Percentiles rank a stretch among this genome's conserved stretches.
These are phyloP conservation scores for Brachypodius melanocephalos DNA, from an alignment of 2,113 vertebrate species.

Conservation along the genomic window DNA sequence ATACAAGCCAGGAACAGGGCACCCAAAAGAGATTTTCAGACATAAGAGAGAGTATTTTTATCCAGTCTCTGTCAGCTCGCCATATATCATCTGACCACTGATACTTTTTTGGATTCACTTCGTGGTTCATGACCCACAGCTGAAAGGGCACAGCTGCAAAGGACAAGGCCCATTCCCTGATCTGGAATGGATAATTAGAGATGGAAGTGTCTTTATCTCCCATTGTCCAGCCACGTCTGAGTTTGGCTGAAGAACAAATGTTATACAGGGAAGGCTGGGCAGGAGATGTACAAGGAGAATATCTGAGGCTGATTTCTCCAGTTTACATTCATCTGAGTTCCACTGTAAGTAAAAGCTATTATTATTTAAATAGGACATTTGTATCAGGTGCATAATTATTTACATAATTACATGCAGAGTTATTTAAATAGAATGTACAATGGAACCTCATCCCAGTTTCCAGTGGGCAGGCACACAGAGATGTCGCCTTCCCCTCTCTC, in stretches of 20 bases:
- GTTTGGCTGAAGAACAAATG: not conserved
- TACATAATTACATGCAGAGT: not conserved
- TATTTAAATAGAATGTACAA: not conserved
- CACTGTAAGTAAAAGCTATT: not conserved
- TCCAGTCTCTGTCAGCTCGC: not conserved
- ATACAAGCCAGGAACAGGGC: not conserved
- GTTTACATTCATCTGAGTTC: conserved; percentile 12
- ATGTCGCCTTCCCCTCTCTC: not conserved
- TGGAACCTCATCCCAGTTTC: not conserved
- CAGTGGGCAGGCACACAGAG: not conserved
- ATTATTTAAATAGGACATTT: conserved; percentile 16
- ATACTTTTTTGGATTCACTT: not conserved
- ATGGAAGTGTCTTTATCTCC: not conserved
- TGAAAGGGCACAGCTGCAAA: not conserved
- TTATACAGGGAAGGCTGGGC: not conserved
- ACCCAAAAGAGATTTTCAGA: not conserved
- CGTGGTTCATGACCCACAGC: not conserved
- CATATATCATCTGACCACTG: not conserved
- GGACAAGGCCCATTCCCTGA: not conserved
- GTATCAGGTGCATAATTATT: conserved; percentile 3
- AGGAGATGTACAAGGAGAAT: not conserved
- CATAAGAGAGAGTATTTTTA: not conserved
- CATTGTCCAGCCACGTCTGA: not conserved
- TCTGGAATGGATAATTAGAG: not conserved
- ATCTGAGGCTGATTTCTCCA: not conserved